These are phyloP conservation scores for Drosophila niveifrons DNA, from an alignment of 2,888 invertebrate genomes.

Conservation along the genomic window DNA sequence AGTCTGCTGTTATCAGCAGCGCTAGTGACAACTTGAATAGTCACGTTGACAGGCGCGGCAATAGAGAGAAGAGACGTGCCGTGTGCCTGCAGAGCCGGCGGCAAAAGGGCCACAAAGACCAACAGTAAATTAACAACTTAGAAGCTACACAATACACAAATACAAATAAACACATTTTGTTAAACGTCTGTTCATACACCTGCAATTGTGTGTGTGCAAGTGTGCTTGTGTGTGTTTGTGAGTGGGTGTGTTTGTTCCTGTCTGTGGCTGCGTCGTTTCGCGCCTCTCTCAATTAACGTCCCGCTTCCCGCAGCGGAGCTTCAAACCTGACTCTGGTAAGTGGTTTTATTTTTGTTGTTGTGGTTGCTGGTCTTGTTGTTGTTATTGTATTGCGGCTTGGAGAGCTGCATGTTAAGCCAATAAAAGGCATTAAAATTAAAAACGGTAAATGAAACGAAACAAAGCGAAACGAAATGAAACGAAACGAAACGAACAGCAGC, in stretches of 20 bases:
- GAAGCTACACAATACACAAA: slow-evolving; percentile 32
- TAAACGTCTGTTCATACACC: slow-evolving; percentile 37
- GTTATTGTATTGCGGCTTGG: slow-evolving; percentile 39
- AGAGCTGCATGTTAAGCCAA: slow-evolving; percentile 70
- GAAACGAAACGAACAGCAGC: slow-evolving; percentile 31
- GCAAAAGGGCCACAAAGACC: slow-evolving; percentile 49
- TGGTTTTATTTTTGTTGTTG: slow-evolving; percentile 9
- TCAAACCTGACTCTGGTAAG: slow-evolving; percentile 37
- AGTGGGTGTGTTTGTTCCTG: slow-evolving; percentile 21
- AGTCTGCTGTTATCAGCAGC: slow-evolving; percentile 71
- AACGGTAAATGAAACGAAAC: slow-evolving; percentile 54
- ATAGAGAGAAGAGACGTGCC: slow-evolving; percentile 25
- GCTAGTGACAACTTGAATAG: slow-evolving; percentile 55
- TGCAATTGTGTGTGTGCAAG: slow-evolving; percentile 24
- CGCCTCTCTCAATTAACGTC: slow-evolving; percentile 56
- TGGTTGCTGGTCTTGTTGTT: slow-evolving; percentile 21
- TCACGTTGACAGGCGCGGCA: slow-evolving; percentile 31
- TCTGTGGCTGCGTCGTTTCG: slow-evolving; percentile 30
- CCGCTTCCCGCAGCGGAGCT: slow-evolving; percentile 20
- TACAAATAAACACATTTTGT: slow-evolving; percentile 37
- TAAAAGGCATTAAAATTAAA: slow-evolving; percentile 62
- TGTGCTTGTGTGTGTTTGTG: slow-evolving; percentile 20
- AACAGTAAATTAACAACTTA: slow-evolving; percentile 64
- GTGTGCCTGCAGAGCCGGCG: slow-evolving; percentile 59
- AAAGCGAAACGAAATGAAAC: slow-evolving; percentile 52